Evolutionary conservation across 2,888 invertebrate genomes (phyloP), one percentile per base, ranked within the genome.

Genomic region (Campoplex nolae): DNA sequence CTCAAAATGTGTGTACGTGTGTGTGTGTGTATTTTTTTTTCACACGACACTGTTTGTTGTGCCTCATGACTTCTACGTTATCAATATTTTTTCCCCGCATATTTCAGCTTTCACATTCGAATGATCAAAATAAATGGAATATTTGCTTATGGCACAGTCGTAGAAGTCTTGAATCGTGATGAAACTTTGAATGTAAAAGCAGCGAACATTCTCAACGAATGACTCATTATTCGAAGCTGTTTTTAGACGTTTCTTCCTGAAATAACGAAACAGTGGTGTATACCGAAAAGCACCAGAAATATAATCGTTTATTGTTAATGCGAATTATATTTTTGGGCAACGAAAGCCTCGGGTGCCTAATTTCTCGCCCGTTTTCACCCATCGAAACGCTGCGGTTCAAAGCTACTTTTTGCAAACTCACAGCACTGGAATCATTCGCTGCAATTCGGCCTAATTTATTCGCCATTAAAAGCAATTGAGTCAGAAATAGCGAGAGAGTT

Each of bases 391-490:
- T 51, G 51, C 16, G 1, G 18, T 51, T 4, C 51, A 28, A 58
- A 58, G 0, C 3, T 2, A 58, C 38, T 58, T 13, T 11, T 32
- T 32, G 3, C 13, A 28, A 32, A 58, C 28, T 3, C 58, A 28
- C 4, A 2, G 28, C 11, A 58, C 13, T 23, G 28, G 23, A 70
- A 11, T 23, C 23, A 23, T 23, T 70, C 23, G 13, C 38, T 6
- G 23, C 0, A 11, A n/a, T 70, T 70, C 68, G 68, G 3, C 16
- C 13, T 38, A n/a, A 77, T 77, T 67, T 23, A 51, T 77, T 67
- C 9, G 67, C 67, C 67, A 48, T 48, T 62, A 48, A 48, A n/a
- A 13, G 18, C 45, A 45, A 45, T 45, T 58, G 58, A n/a, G 56
- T 28, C 28, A 70, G 4, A 54, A 58, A 58, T 74, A 32, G 35